A percentile compares a stretch with the other conserved stretches of the same genome.
These are phyloP conservation scores for Platysteira castanea DNA, from an alignment of 2,113 vertebrate species.

Conservation along the genomic window DNA sequence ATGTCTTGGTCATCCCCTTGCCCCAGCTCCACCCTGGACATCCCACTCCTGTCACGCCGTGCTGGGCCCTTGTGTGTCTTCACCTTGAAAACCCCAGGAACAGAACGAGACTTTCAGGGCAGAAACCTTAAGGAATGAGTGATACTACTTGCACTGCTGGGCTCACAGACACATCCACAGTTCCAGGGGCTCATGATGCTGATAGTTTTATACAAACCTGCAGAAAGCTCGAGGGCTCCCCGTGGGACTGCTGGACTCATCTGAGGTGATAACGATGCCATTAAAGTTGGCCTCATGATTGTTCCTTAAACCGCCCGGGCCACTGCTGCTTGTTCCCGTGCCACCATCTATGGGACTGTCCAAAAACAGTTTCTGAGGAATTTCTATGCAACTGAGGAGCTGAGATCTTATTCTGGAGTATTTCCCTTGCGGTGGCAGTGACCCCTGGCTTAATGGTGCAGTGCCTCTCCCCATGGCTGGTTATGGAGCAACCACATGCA, in stretches of 20 bases:
- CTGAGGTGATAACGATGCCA: not conserved
- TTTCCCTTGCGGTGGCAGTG: not conserved
- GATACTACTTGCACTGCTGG: not conserved
- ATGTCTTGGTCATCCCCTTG: not conserved
- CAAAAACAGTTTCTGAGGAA: not conserved
- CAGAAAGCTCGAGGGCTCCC: not conserved
- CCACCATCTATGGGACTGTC: not conserved
- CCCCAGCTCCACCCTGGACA: not conserved
- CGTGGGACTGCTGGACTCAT: not conserved
- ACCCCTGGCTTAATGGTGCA: not conserved
- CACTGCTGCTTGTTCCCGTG: not conserved
- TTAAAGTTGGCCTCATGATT: not conserved
- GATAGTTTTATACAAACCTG: not conserved
- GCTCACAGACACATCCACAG: not conserved
- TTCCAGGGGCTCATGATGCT: not conserved
- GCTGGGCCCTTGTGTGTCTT: not conserved
- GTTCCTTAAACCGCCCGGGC: not conserved
- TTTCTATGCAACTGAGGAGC: not conserved
- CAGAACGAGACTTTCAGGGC: not conserved
- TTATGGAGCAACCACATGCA: not conserved
- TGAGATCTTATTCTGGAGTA: not conserved
- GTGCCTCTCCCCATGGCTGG: not conserved
- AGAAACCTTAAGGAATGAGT: not conserved
- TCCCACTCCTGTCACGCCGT: rapidly evolving
- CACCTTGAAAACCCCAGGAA: not conserved